Conservation (phyloP, 2,113 vertebrate genomes). For the Sigmodon hispidus region DNA sequence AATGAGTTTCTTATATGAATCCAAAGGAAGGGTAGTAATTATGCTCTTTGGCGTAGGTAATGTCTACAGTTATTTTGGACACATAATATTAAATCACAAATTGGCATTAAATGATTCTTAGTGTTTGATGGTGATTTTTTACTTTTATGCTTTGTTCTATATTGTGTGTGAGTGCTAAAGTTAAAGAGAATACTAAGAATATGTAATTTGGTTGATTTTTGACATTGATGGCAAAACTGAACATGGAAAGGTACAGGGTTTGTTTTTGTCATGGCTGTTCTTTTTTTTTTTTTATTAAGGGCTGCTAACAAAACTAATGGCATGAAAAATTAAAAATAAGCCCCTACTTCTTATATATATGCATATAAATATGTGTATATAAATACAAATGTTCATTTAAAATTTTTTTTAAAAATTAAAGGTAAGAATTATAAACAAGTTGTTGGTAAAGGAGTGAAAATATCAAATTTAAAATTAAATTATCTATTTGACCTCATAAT, state of each 20-base stretch:
- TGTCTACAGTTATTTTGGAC: background rate
- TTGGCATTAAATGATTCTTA: background rate
- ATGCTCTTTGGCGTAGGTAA: background rate
- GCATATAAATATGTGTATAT: no score
- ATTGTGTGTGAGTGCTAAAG: background rate
- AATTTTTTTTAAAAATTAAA: background rate
- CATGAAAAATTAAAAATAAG: background rate
- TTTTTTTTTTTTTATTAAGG: background rate
- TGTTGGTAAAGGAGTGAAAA: background rate
- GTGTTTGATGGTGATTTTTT: background rate
- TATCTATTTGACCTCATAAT: background rate
- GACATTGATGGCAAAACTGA: background rate
- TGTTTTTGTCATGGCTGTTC: background rate
- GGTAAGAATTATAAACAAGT: background rate
- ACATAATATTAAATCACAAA: background rate
- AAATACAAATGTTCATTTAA: background rate
- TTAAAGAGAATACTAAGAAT: background rate
- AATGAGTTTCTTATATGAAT: background rate
- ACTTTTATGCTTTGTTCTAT: background rate
- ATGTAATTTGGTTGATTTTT: background rate
- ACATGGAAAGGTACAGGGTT: background rate
- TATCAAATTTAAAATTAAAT: background rate
- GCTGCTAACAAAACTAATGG: background rate
- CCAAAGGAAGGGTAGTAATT: background rate
- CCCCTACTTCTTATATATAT: background rate